Evolutionary conservation across 2,888 invertebrate genomes (phyloP).

Genomic region (Orthosia gracilis): DNA sequence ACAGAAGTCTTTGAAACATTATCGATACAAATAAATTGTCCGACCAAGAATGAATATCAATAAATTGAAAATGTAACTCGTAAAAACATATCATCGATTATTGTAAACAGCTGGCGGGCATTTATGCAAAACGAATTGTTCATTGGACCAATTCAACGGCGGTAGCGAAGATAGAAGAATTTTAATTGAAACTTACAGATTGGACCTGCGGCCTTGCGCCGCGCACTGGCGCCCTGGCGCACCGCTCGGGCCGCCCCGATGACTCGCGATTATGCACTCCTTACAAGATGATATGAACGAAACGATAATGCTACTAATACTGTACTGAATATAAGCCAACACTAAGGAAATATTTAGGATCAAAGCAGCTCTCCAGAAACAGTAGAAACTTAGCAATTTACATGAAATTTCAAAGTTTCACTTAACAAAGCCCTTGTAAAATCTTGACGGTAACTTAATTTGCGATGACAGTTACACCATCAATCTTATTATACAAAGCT

Average conservation of each 20-base stretch:
- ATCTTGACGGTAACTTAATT: constrained; percentile 86
- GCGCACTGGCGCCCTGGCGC: constrained; percentile 37
- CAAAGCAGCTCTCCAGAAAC: constrained; percentile 22
- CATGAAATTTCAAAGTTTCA: constrained; percentile 81
- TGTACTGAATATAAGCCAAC: constrained; percentile 6
- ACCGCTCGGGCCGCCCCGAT: constrained; percentile 33
- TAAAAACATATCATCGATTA: constrained; percentile 90
- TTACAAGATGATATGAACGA: constrained; percentile 36
- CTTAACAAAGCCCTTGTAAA: constrained; percentile 85
- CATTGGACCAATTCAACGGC: constrained; percentile 86
- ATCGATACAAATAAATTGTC: constrained; percentile 89
- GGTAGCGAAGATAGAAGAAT: constrained; percentile 84
- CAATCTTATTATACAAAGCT: constrained; percentile 81
- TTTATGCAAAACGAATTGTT: constrained; percentile 88
- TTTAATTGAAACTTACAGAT: constrained; percentile 81
- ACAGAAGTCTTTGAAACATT: constrained; percentile 87
- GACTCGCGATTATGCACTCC: constrained; percentile 42
- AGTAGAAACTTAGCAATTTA: constrained; percentile 82
- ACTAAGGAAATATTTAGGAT: neutral
- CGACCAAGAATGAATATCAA: constrained; percentile 86
- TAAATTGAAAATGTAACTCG: constrained; percentile 89
- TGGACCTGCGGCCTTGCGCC: constrained; percentile 63
- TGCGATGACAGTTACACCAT: constrained; percentile 85
- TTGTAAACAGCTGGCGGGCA: constrained; percentile 90
- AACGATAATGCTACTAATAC: constrained; percentile 33